phyloP scores from a whole-genome alignment of 2,797 vertebrate species.

The Smutsia temminckii region DNA sequence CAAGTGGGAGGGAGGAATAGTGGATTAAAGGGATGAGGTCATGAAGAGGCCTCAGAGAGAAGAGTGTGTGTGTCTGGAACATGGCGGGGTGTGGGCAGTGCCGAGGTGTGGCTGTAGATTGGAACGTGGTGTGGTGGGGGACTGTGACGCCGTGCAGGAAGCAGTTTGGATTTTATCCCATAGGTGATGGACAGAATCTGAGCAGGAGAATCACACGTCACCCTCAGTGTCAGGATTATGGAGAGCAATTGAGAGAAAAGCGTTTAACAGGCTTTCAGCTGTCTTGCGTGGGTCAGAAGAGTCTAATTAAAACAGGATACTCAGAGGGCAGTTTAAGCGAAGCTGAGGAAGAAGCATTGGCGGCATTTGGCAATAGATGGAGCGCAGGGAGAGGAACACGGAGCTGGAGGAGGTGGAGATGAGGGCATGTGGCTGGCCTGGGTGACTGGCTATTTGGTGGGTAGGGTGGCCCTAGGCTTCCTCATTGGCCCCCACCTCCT shows the following conservation, averaged over 20 bases:
- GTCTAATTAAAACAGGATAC: not conserved
- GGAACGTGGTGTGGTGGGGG: fast-evolving
- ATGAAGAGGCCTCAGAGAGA: not conserved
- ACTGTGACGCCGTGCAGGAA: not conserved
- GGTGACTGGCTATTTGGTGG: not conserved
- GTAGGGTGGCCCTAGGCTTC: not conserved
- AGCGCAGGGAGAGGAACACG: not conserved
- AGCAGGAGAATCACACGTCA: not conserved
- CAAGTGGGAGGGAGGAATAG: not conserved
- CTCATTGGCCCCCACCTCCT: not conserved
- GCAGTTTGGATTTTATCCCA: not conserved
- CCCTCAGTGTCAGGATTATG: not conserved
- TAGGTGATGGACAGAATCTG: not conserved
- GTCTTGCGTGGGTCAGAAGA: not conserved
- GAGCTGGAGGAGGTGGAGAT: not conserved
- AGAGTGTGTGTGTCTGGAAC: not conserved
- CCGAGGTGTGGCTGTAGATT: not conserved
- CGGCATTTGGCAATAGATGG: not conserved
- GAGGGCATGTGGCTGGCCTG: not conserved
- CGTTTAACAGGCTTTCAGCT: not conserved
- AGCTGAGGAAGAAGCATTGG: not conserved
- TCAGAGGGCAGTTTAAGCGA: not conserved
- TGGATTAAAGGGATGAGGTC: not conserved
- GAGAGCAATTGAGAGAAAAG: not conserved
- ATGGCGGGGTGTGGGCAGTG: not conserved